Evolutionary conservation across 2,113 vertebrate genomes (phyloP), one percentile per base, ranked within the genome.

Genomic region (Oreocharis arfaki): DNA sequence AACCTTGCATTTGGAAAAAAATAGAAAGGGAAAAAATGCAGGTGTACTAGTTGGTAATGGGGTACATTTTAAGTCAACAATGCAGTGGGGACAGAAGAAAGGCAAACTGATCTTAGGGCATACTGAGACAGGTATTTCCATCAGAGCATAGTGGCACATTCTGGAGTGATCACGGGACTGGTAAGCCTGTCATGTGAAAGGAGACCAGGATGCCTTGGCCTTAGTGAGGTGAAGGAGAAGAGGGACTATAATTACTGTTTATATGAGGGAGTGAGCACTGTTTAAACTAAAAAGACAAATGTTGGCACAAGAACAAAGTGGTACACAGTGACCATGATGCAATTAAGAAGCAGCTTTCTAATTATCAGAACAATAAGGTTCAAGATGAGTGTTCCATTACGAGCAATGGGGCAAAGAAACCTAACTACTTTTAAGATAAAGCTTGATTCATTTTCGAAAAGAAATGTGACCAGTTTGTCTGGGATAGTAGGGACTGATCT

Each of bases 321-420:
- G 93, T 85, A 73, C 93, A 69, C 55, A 89, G 87, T 93, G 95
- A 82, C 87, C 91, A 68, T 89, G 93, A 69, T 94, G 87, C 89
- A 96, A 94, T 96, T 92, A 96, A 93, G 94, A 91, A 93, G 69
- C 84, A 79, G 89, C 89, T 96, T 96, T 64, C 93, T 95, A 96
- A 95, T 97, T 95, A 89, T 59, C 44, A 75, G 91, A 96, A 97
- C 95, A 97, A 95, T 95, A 81, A 95, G 37, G 46, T 93, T 91
- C 89, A 82, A 80, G 87, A 95, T 92, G 93, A 96, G 84, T 95
- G 94, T 94, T 97, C 89, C 87, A 96, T 74, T 87, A 87, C 79
- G 89, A 95, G 93, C 95, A 96, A 92, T 94, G 91, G 96, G 89
- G 94, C 96, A 97, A 90, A 95, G 91, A 97, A 97, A 97, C 95